Evolutionary conservation across 2,888 invertebrate genomes (phyloP), one percentile per base, ranked within the genome.

Genomic region (Lysandra bellargus): DNA sequence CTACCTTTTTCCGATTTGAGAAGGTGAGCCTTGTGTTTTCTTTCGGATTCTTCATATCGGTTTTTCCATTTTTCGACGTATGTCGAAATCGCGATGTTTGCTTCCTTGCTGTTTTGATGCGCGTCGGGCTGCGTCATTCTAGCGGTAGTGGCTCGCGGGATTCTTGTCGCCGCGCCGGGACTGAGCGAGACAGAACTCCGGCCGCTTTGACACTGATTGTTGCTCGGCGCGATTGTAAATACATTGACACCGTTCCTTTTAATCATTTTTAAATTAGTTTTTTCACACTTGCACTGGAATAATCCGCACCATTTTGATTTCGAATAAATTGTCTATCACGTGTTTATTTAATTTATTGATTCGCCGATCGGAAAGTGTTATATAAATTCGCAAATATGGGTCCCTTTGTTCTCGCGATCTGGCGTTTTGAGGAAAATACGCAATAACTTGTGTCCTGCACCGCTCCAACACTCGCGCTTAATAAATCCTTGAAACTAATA

Each of bases 1-100:
- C 95, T 89, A 97, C 97, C 95, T 95, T 96, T 96, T 93, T 97
- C 97, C 81, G 95, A 95, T 89, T 96, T 96, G 82, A 96, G 95
- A 78, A 97, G 94, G 84, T 96, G 90, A 77, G 95, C 88, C 89
- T 97, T 97, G 88, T 97, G 95, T 88, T 95, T 96, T 85, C 96
- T 95, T 88, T 97, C 97, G 6, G 96, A 95, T 74, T 97, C 97
- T 85, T 97, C 97, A 88, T 95, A 97, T 91, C 96, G 96, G 82
- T 90, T 93, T 91, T 96, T 96, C 97, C 97, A 97, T 87, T 95
- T 95, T 87, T 95, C 95, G 78, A 94, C 94, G 87, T 93, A 94
- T 81, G 91, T 93, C 77, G 94, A 93, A 85, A 94, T 90, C 84
- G 94, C 93, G 81, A 94, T 92, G 88, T 92, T 94, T 79, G 92